These are phyloP conservation scores for Epinephelus coioides DNA, from an alignment of 2,797 vertebrate species.

Conservation along the genomic window DNA sequence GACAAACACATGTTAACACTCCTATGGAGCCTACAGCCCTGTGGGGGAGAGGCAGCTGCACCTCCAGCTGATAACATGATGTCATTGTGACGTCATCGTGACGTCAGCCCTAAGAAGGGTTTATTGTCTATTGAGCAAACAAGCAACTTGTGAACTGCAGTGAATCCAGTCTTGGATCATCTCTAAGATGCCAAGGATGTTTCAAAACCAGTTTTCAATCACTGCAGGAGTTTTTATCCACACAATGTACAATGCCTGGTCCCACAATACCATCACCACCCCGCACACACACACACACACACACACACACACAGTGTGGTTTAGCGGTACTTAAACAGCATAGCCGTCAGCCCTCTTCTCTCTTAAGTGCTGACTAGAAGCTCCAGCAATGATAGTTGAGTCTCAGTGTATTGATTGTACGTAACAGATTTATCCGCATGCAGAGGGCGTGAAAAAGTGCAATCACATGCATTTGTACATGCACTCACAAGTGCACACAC, in stretches of 20 bases:
- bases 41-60: no score
- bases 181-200: background rate
- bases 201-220: background rate
- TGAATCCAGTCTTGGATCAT: background rate
- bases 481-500: no score
- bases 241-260: slow-evolving; percentile 18
- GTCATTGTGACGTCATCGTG: no score
- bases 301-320: background rate
- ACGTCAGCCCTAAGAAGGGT: no score
- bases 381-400: slow-evolving; percentile 57
- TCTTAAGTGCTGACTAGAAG: slow-evolving; percentile 61
- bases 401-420: slow-evolving; percentile 71
- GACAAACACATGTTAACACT: no score
- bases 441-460: slow-evolving; percentile 60
- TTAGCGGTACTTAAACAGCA: slow-evolving; percentile 22
- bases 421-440: slow-evolving; percentile 71
- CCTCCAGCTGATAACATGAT: no score
- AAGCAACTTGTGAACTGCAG: no score
- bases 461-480: slow-evolving; percentile 32
- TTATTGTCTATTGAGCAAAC: no score
- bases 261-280: background rate
- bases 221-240: background rate
- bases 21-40: no score
- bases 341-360: slow-evolving; percentile 30
- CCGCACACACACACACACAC: background rate